Conservation (phyloP, 2,888 invertebrate species). For the Noctua pronuba region DNA sequence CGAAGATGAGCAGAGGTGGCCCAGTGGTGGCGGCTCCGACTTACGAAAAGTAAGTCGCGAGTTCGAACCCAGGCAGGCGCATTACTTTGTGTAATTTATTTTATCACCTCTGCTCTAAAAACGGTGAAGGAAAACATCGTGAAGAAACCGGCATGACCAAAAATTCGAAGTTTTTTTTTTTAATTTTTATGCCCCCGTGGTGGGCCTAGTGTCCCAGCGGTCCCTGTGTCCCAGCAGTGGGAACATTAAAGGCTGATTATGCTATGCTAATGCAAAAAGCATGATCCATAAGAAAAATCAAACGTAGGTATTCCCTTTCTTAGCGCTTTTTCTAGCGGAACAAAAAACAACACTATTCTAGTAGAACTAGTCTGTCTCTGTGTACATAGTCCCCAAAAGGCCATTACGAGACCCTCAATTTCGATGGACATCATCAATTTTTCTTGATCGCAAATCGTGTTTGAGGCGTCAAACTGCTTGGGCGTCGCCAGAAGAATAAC, state of each 20-base stretch:
- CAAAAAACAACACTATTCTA: neutral
- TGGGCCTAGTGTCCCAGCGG: too few relatives aligned
- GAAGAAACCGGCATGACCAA: too few relatives aligned
- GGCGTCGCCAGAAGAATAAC: slow-evolving; percentile 59
- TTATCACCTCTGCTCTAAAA: too few relatives aligned
- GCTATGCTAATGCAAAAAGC: neutral
- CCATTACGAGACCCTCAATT: slow-evolving; percentile 39
- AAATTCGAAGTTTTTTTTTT: too few relatives aligned
- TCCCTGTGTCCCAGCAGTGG: too few relatives aligned
- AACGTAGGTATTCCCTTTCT: neutral
- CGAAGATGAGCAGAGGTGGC: neutral
- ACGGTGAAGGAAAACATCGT: too few relatives aligned
- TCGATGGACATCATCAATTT: slow-evolving; percentile 56
- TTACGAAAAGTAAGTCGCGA: too few relatives aligned
- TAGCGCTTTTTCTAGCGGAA: neutral
- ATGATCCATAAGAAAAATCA: neutral
- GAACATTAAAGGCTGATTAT: too few relatives aligned
- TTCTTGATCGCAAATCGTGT: slow-evolving; percentile 62
- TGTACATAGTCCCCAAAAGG: slow-evolving; percentile 24
- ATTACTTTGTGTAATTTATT: too few relatives aligned
- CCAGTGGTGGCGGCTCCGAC: too few relatives aligned
- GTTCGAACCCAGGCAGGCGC: too few relatives aligned
- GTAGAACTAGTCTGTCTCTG: neutral
- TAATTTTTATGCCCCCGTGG: too few relatives aligned
- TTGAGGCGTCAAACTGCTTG: slow-evolving; percentile 56